phyloP scores from a whole-genome alignment of 2,797 vertebrate species.

The Acanthopagrus latus region DNA sequence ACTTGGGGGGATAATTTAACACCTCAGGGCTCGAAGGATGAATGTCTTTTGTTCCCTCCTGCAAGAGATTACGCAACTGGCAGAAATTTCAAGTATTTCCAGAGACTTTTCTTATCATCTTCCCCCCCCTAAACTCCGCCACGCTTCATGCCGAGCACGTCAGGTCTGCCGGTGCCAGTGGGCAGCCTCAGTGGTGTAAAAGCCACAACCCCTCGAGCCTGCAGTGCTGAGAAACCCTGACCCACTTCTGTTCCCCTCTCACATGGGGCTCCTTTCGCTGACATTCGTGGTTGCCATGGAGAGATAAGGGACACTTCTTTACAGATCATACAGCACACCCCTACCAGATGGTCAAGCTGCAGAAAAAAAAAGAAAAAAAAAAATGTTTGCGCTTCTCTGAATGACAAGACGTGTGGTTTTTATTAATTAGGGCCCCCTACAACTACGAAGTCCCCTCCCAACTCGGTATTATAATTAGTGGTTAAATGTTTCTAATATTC shows the following conservation, averaged over 20 bases:
- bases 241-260: slow-evolving; percentile 58
- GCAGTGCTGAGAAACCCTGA: slow-evolving; percentile 53
- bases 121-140: not conserved
- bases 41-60: slow-evolving; percentile 23
- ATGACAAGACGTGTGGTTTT: slow-evolving; percentile 32
- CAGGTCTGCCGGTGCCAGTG: slow-evolving; percentile 23
- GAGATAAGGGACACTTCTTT: slow-evolving; percentile 52
- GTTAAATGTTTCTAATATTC: slow-evolving; percentile 26
- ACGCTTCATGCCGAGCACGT: slow-evolving; percentile 11
- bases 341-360: slow-evolving; percentile 67
- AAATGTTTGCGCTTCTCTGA: slow-evolving; percentile 36
- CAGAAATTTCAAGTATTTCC: slow-evolving; percentile 19
- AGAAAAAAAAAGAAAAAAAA: slow-evolving; percentile 26
- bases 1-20: slow-evolving; percentile 32
- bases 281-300: slow-evolving; percentile 62
- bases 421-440: slow-evolving; percentile 44
- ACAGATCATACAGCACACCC: slow-evolving; percentile 35
- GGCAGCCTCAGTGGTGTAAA: slow-evolving; percentile 40
- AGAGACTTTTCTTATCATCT: not conserved
- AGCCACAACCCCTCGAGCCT: slow-evolving; percentile 33
- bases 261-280: slow-evolving; percentile 60
- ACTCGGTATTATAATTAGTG: slow-evolving; percentile 36
- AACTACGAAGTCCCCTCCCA: slow-evolving; percentile 4
- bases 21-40: not conserved
- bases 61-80: slow-evolving; percentile 34